phyloP scores from a whole-genome alignment of 2,797 vertebrate genomes.

The Enteromius treurensis region DNA sequence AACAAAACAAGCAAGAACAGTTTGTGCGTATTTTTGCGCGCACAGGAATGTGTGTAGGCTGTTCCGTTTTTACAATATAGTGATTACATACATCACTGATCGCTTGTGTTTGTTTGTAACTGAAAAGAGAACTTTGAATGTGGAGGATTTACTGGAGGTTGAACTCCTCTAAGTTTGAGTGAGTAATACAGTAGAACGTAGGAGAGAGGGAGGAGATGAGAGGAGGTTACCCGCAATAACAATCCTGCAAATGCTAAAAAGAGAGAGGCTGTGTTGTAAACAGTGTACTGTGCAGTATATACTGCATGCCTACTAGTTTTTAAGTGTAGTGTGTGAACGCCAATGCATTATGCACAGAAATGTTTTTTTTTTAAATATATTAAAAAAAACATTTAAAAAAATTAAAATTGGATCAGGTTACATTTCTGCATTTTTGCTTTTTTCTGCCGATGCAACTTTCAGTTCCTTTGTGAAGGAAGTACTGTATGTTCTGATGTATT shows the following conservation, averaged over 20 bases:
- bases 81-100: neutral
- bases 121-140: slow-evolving; percentile 17
- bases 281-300: neutral
- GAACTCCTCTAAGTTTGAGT: slow-evolving; percentile 30
- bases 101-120: neutral
- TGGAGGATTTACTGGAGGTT: slow-evolving; percentile 34
- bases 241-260: slow-evolving; percentile 28
- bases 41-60: slow-evolving; percentile 41
- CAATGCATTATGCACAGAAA: neutral
- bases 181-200: slow-evolving; percentile 37
- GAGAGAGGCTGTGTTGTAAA: neutral
- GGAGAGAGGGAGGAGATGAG: slow-evolving; percentile 26
- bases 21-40: neutral
- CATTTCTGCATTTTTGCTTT: too few species aligned
- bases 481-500: neutral
- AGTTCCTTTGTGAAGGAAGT: neutral
- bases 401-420: too few species aligned
- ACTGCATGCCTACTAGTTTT: neutral
- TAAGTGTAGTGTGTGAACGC: neutral
- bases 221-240: slow-evolving; percentile 43
- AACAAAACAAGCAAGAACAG: slow-evolving; percentile 29
- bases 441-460: neutral
- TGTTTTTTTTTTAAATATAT: neutral
- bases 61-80: slow-evolving; percentile 15
- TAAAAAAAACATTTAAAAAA: too few species aligned